Percentiles rank a stretch among this genome's conserved stretches.
Evolutionary conservation across 2,888 invertebrate species (phyloP).

Genomic region (Drosophila colorata): DNA sequence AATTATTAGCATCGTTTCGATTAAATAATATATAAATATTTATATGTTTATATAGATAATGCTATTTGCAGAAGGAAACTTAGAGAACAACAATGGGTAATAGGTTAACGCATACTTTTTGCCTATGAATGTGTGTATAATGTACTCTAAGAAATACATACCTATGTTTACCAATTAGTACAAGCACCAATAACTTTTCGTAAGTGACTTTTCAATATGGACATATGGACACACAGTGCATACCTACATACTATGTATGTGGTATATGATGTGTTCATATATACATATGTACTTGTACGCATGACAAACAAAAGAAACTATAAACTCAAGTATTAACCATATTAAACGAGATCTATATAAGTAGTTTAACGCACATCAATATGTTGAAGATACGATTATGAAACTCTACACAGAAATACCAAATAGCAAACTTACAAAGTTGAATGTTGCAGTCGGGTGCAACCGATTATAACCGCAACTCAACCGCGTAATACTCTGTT

Average conservation of each 20-base stretch:
- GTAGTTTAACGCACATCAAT: conserved; percentile 34
- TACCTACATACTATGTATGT: conserved; percentile 6
- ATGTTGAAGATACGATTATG: conserved; percentile 27
- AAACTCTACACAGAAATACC: conserved; percentile 38
- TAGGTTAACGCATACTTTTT: conserved; percentile 4
- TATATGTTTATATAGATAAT: conserved; percentile 2
- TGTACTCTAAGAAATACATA: conserved; percentile 6
- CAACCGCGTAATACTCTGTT: not conserved
- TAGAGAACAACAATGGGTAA: conserved; percentile 53
- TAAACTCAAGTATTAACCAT: conserved; percentile 10
- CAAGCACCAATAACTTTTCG: not conserved
- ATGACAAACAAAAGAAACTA: conserved; percentile 19
- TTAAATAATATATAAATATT: conserved; percentile 29
- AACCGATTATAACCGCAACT: no score
- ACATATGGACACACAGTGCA: no score
- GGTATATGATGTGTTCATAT: conserved; percentile 1
- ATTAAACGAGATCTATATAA: conserved; percentile 67
- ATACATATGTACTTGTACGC: conserved; percentile 11
- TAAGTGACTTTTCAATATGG: conserved; percentile 1
- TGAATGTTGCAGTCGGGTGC: not conserved
- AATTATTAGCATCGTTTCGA: conserved; percentile 56
- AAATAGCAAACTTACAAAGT: conserved; percentile 9
- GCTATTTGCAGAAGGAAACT: conserved; percentile 65
- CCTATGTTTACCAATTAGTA: not conserved
- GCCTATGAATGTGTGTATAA: not conserved